Evolutionary conservation across 2,797 vertebrate species (phyloP).

Genomic region (Clarias pachynema): DNA sequence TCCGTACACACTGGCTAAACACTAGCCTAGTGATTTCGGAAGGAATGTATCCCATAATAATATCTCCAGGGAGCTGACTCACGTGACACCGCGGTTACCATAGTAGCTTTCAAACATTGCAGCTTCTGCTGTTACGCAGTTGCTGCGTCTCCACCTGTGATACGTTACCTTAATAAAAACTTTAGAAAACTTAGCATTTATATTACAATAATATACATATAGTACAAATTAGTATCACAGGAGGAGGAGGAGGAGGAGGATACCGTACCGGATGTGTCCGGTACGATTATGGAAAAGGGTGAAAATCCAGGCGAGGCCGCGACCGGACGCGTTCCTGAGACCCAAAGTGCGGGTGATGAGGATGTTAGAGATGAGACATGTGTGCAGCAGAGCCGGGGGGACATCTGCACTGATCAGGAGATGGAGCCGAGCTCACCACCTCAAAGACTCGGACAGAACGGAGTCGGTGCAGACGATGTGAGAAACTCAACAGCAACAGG

Average conservation of each 20-base stretch:
- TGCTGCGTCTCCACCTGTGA: neutral
- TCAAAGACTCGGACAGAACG: neutral
- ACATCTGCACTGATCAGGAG: conserved; percentile 14
- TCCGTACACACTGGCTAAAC: neutral
- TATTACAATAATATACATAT: too few relatives aligned
- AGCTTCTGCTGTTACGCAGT: neutral
- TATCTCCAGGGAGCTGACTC: neutral
- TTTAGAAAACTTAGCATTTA: too few relatives aligned
- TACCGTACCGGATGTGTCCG: neutral
- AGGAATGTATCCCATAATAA: neutral
- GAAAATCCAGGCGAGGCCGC: neutral
- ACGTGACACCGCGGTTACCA: conserved; percentile 55
- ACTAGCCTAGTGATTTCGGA: too few relatives aligned
- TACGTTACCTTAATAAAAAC: neutral
- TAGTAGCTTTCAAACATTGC: conserved; percentile 60
- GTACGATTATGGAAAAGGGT: neutral
- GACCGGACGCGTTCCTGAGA: neutral
- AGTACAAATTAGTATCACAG: conserved; percentile 47
- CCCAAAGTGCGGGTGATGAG: neutral
- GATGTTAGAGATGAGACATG: neutral
- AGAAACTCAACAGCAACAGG: conserved; percentile 72
- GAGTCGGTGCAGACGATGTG: conserved; percentile 31
- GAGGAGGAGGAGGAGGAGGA: conserved; percentile 15
- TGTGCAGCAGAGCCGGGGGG: neutral
- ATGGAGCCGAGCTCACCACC: neutral